phyloP scores from a whole-genome alignment of 1,140 invertebrate species.

The Drosophila setifemur region DNA sequence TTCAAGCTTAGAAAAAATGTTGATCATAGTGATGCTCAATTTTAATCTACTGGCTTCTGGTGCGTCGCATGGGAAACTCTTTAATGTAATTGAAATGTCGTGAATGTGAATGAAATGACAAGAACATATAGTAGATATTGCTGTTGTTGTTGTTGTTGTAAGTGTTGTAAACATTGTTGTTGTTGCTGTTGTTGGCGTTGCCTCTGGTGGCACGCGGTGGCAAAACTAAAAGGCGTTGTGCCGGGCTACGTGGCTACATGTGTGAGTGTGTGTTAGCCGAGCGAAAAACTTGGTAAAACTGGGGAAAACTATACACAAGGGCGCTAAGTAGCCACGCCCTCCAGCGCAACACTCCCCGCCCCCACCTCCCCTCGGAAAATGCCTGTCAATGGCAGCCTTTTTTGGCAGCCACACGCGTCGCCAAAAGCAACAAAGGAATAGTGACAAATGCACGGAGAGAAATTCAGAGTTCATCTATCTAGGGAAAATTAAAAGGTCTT shows the following conservation, averaged over 20 bases:
- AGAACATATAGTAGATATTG: conserved; percentile 24
- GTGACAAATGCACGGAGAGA: neutral
- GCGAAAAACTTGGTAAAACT: conserved; percentile 22
- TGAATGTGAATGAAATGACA: conserved; percentile 52
- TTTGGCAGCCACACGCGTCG: conserved; percentile 15
- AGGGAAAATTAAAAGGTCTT: neutral
- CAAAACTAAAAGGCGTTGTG: conserved; percentile 33
- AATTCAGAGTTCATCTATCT: too few relatives aligned
- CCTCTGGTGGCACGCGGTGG: conserved; percentile 14
- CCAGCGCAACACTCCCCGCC: neutral
- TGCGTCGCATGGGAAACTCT: conserved; percentile 12
- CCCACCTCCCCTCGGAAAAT: conserved; percentile 23
- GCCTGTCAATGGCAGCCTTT: conserved; percentile 52
- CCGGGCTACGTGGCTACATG: conserved; percentile 1
- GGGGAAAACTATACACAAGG: conserved; percentile 22
- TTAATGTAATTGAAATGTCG: conserved; percentile 60
- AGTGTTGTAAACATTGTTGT: conserved; percentile 2
- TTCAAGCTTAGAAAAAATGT: neutral
- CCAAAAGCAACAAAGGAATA: conserved; percentile 11
- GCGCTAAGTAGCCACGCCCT: conserved; percentile 46
- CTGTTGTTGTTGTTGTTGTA: conserved; percentile 1
- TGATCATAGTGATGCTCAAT: conserved; percentile 5
- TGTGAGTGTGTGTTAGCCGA: neutral
- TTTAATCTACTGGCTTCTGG: conserved; percentile 17
- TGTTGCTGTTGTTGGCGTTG: conserved; percentile 18